A percentile compares a stretch with the other conserved stretches of the same genome.
phyloP scores from a whole-genome alignment of 2,797 vertebrate genomes.

The Ctenosaura bakeri region DNA sequence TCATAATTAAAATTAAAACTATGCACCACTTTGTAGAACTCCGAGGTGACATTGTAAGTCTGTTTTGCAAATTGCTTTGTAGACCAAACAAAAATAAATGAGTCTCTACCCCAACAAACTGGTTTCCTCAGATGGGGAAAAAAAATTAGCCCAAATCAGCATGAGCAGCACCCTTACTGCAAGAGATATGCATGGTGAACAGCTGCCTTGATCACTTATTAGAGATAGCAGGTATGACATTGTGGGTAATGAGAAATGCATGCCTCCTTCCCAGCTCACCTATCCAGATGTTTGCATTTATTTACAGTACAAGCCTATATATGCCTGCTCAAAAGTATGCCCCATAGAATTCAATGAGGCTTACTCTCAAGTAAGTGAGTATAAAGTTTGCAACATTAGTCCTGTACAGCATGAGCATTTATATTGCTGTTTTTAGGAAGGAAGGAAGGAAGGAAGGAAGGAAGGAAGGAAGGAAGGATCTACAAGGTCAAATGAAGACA shows the following conservation, averaged over 20 bases:
- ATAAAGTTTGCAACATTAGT: not conserved
- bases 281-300: not conserved
- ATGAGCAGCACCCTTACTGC: not conserved
- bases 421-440: not conserved
- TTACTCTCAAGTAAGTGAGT: not conserved
- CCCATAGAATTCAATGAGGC: not conserved
- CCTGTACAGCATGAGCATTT: not conserved
- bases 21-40: not conserved
- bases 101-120: not conserved
- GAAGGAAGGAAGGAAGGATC: too few relatives aligned
- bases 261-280: not conserved
- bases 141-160: not conserved
- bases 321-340: not conserved
- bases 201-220: not conserved
- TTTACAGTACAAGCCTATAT: not conserved
- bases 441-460: not conserved
- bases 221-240: not conserved
- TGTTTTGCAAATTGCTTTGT: not conserved
- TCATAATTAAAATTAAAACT: constrained; percentile 2
- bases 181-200: not conserved
- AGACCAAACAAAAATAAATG: not conserved
- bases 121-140: not conserved
- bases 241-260: not conserved
- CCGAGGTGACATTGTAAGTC: not conserved
- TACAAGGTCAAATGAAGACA: too few relatives aligned